These are phyloP conservation scores for Alitta virens DNA, from an alignment of 2,888 invertebrate genomes.

Conservation along the genomic window DNA sequence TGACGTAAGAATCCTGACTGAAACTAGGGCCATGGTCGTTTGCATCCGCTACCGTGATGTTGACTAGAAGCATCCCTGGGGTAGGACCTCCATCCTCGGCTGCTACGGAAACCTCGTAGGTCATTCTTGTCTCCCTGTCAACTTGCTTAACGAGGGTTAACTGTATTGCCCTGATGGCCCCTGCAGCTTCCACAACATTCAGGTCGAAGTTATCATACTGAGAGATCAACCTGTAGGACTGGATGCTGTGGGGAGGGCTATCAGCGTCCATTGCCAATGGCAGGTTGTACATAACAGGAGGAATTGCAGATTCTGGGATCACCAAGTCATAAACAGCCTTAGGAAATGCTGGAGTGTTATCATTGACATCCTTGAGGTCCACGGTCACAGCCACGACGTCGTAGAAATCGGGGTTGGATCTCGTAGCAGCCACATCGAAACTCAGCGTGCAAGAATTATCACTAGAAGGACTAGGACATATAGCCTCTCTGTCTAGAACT, in stretches of 20 bases:
- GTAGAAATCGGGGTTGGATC: background rate
- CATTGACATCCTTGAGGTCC: constrained; percentile 36
- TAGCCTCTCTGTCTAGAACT: background rate
- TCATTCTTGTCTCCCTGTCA: constrained; percentile 85
- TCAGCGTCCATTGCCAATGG: constrained; percentile 71
- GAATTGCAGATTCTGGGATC: constrained; percentile 28
- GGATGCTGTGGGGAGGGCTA: constrained; percentile 82
- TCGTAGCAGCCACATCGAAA: background rate
- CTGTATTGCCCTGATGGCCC: constrained; percentile 5
- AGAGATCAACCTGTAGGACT: constrained; percentile 24
- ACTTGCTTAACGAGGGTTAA: constrained; percentile 60
- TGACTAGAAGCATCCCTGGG: constrained; percentile 45
- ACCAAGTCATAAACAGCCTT: constrained; percentile 15
- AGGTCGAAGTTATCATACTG: constrained; percentile 5
- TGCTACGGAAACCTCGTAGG: constrained; percentile 55
- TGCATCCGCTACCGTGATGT: constrained; percentile 46
- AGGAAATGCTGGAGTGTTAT: constrained; percentile 36
- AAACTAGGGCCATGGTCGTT: constrained; percentile 86
- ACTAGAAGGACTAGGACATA: background rate
- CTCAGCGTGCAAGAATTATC: too few species aligned
- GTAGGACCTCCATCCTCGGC: constrained; percentile 19
- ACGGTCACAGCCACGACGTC: constrained; percentile 59
- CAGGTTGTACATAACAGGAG: constrained; percentile 28
- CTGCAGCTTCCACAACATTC: background rate
- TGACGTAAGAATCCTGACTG: constrained; percentile 82